These are phyloP conservation scores for Charina bottae DNA, from an alignment of 2,113 vertebrate species.

Conservation along the genomic window DNA sequence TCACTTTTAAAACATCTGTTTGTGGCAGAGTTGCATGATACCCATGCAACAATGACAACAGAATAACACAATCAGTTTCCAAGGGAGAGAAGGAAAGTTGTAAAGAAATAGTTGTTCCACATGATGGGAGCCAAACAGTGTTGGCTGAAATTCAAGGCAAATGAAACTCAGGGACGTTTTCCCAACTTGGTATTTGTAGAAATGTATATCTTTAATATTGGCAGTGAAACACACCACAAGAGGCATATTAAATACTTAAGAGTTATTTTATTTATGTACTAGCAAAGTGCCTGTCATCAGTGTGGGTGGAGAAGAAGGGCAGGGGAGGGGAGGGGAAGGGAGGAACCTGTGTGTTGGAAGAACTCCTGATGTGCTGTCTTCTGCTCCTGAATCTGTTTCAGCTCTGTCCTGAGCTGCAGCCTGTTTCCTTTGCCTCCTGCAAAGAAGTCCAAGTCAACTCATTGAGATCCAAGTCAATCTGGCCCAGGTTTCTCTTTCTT, in stretches of 20 bases:
- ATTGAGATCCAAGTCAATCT: background rate
- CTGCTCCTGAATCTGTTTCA: background rate
- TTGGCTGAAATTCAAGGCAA: conserved; percentile 24
- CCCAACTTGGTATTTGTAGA: conserved; percentile 43
- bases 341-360: no score
- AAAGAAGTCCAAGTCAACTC: background rate
- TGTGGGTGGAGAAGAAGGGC: background rate
- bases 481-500: background rate
- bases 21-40: conserved; percentile 8
- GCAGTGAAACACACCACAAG: conserved; percentile 5
- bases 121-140: conserved; percentile 19
- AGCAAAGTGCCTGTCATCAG: background rate
- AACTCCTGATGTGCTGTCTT: background rate
- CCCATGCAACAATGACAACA: conserved; percentile 24
- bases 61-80: conserved; percentile 23
- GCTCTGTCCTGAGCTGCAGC: background rate
- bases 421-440: background rate
- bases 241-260: conserved; percentile 25
- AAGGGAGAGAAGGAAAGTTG: conserved; percentile 33
- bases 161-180: conserved; percentile 30
- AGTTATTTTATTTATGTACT: conserved; percentile 9
- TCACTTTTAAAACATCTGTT: conserved; percentile 27
- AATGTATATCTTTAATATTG: background rate
- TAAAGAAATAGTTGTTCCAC: conserved; percentile 48
- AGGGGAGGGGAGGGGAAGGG: background rate